A percentile compares a stretch with the other conserved stretches of the same genome.
Conservation (phyloP, 2,113 vertebrate species). For the Diphyllodes magnificus region DNA sequence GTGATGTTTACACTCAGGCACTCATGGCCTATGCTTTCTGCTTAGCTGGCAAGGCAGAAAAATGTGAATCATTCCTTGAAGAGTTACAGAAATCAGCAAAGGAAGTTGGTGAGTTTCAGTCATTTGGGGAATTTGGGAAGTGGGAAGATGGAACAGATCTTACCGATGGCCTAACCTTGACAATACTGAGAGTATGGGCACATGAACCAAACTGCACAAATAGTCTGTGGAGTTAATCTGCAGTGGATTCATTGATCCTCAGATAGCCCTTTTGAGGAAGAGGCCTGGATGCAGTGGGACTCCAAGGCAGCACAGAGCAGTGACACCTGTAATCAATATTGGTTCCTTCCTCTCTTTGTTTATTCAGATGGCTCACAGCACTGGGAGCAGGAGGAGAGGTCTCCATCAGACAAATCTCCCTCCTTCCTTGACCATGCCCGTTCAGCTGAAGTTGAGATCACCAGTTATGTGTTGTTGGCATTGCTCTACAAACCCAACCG, state of each 20-base stretch:
- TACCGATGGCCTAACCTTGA: neutral
- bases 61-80: conserved; percentile 31
- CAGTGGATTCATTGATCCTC: neutral
- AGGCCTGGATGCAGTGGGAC: accelerated
- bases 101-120: conserved; percentile 39
- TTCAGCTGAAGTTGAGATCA: conserved; percentile 73
- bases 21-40: conserved; percentile 83
- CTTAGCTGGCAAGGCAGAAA: conserved; percentile 71
- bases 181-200: neutral
- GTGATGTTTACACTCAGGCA: conserved; percentile 74
- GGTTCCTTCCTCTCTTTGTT: neutral
- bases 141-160: neutral
- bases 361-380: conserved; percentile 32
- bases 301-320: neutral
- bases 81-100: conserved; percentile 50
- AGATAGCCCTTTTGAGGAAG: neutral
- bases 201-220: neutral
- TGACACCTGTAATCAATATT: neutral
- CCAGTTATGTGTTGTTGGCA: conserved; percentile 77
- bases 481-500: conserved; percentile 64
- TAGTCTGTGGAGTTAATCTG: neutral
- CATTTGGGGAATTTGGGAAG: neutral
- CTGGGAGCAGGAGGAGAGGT: conserved; percentile 39
- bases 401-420: neutral
- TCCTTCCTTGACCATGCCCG: conserved; percentile 22